Conservation (phyloP, 2,113 vertebrate genomes). For the Heterochromis multidens region DNA sequence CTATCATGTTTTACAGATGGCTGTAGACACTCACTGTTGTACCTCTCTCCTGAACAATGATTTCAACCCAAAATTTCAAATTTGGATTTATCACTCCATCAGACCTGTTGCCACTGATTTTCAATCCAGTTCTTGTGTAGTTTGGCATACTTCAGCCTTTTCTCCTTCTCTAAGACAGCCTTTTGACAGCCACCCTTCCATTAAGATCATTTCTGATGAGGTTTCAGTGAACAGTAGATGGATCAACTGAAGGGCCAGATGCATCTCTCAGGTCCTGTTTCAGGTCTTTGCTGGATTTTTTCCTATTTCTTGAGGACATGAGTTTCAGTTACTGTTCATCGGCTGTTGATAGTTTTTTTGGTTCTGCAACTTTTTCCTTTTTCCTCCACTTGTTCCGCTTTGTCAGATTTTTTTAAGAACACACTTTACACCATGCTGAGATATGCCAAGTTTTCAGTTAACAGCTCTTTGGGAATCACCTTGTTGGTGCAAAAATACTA, state of each 20-base stretch:
- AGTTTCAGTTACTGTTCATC: background rate
- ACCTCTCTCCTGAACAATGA: background rate
- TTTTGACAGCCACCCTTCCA: background rate
- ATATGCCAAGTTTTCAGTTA: background rate
- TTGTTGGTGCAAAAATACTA: background rate
- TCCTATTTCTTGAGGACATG: background rate
- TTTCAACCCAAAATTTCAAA: background rate
- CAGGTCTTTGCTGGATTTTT: background rate
- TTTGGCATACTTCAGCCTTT: background rate
- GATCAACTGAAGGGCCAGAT: background rate
- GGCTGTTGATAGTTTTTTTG: background rate
- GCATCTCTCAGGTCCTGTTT: background rate
- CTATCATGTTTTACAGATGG: background rate
- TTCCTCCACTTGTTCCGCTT: background rate
- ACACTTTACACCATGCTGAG: background rate
- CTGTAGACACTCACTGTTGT: background rate
- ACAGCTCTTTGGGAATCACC: background rate
- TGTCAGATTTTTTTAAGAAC: background rate
- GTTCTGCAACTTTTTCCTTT: background rate
- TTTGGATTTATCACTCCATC: background rate
- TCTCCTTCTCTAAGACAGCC: background rate
- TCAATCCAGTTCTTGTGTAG: background rate
- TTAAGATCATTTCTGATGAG: no score
- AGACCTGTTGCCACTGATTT: background rate
- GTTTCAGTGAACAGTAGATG: background rate